Percentiles rank a stretch among this genome's conserved stretches.
phyloP scores from a whole-genome alignment of 2,797 vertebrate genomes.

The Paedocypris micromegethes region DNA sequence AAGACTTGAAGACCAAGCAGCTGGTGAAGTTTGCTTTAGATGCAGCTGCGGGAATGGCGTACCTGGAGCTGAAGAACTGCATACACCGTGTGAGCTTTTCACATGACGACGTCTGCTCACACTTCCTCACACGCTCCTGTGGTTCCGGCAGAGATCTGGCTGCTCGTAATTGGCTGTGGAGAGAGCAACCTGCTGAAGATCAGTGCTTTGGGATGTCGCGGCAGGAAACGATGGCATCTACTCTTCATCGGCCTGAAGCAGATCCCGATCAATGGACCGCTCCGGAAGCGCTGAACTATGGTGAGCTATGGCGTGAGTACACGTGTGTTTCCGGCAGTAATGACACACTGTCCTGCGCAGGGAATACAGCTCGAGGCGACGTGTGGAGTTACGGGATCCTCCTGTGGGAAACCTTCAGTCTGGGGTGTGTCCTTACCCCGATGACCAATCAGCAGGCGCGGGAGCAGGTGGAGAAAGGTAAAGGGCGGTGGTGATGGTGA shows the following conservation, averaged over 20 bases:
- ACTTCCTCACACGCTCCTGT: neutral
- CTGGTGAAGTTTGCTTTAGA: conserved; percentile 88
- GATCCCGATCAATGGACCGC: conserved; percentile 98
- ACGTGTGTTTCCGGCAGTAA: too few relatives aligned
- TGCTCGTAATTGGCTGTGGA: conserved; percentile 88
- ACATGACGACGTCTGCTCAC: too few relatives aligned
- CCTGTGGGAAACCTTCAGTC: conserved; percentile 95
- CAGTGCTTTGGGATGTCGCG: conserved; percentile 97
- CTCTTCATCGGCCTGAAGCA: conserved; percentile 94
- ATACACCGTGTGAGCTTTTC: conserved; percentile 86
- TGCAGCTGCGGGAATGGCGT: conserved; percentile 88
- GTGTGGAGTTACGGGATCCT: conserved; percentile 96
- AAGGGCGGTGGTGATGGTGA: too few relatives aligned
- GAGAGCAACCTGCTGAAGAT: conserved; percentile 90
- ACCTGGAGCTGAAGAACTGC: conserved; percentile 93
- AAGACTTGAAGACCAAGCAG: conserved; percentile 90
- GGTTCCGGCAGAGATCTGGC: conserved; percentile 83
- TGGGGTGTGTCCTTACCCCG: conserved; percentile 93
- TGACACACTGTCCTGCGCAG: conserved; percentile 53
- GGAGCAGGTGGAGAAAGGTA: conserved; percentile 97
- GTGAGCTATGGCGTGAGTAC: conserved; percentile 58
- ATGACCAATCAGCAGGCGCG: conserved; percentile 98
- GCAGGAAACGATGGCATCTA: conserved; percentile 94
- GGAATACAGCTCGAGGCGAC: conserved; percentile 95
- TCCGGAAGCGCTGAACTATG: conserved; percentile 94